Evolutionary conservation across 2,113 vertebrate genomes (phyloP).

Genomic region (Calypte anna): DNA sequence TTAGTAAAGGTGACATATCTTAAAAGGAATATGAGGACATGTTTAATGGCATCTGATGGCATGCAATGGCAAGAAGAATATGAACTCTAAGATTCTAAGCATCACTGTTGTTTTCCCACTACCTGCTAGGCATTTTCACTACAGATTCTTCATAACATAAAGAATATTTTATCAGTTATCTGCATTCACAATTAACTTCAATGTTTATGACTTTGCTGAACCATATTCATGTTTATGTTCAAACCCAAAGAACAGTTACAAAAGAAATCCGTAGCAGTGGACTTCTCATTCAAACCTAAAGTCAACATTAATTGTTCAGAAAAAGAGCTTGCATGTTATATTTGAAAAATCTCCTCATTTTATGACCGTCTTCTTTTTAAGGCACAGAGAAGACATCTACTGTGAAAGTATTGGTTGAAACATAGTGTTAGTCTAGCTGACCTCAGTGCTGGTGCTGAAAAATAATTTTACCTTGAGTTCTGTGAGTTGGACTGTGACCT

Average conservation of each 20-base stretch:
- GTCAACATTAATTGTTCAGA: neutral
- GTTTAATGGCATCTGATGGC: neutral
- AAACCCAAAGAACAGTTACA: neutral
- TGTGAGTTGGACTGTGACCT: neutral
- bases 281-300: neutral
- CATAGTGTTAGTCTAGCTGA: neutral
- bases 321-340: neutral
- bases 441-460: neutral
- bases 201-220: neutral
- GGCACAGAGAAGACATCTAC: neutral
- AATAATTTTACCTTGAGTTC: neutral
- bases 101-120: neutral
- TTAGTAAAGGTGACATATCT: neutral
- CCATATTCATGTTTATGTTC: neutral
- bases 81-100: neutral
- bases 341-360: neutral
- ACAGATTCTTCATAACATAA: neutral
- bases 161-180: neutral
- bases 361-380: neutral
- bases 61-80: neutral
- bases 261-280: neutral
- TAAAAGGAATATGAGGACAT: neutral
- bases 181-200: neutral
- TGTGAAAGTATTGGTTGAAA: neutral
- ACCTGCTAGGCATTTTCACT: neutral